These are phyloP conservation scores for Hiodon tergisus DNA, from an alignment of 2,113 vertebrate species.

Conservation along the genomic window DNA sequence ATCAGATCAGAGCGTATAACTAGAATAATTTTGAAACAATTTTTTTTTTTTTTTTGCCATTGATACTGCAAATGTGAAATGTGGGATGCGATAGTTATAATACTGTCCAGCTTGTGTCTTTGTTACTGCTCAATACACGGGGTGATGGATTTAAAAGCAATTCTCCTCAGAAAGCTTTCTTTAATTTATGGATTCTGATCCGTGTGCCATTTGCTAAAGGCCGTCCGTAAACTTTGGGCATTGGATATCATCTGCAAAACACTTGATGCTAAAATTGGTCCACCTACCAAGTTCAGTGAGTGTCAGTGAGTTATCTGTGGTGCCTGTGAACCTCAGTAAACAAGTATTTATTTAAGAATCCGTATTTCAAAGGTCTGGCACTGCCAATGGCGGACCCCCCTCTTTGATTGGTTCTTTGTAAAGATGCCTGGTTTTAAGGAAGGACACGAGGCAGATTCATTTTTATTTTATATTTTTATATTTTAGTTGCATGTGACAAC, in stretches of 20 bases:
- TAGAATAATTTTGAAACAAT: constrained; percentile 29
- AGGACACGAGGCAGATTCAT: too few relatives aligned
- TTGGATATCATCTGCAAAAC: constrained; percentile 45
- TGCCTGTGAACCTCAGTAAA: constrained; percentile 32
- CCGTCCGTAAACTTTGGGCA: constrained; percentile 47
- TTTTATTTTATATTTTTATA: too few relatives aligned
- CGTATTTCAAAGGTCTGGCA: background rate
- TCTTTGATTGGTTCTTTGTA: too few relatives aligned
- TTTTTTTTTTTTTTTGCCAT: background rate
- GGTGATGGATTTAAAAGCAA: constrained; percentile 32
- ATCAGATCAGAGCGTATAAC: constrained; percentile 41
- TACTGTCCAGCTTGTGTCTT: constrained; percentile 45
- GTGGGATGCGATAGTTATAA: constrained; percentile 39
- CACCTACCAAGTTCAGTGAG: constrained; percentile 30
- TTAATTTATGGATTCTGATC: constrained; percentile 58
- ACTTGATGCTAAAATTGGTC: constrained; percentile 56
- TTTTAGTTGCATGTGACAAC: too few relatives aligned
- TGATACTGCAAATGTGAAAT: constrained; percentile 22
- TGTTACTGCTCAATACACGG: constrained; percentile 47
- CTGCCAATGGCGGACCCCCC: background rate
- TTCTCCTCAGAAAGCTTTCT: constrained; percentile 54
- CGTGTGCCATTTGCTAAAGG: constrained; percentile 51
- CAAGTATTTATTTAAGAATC: constrained; percentile 36
- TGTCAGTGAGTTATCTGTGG: constrained; percentile 22
- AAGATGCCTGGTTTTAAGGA: too few relatives aligned